Conservation (phyloP, 1,140 invertebrate species). For the Heliconius eleuchia region DNA sequence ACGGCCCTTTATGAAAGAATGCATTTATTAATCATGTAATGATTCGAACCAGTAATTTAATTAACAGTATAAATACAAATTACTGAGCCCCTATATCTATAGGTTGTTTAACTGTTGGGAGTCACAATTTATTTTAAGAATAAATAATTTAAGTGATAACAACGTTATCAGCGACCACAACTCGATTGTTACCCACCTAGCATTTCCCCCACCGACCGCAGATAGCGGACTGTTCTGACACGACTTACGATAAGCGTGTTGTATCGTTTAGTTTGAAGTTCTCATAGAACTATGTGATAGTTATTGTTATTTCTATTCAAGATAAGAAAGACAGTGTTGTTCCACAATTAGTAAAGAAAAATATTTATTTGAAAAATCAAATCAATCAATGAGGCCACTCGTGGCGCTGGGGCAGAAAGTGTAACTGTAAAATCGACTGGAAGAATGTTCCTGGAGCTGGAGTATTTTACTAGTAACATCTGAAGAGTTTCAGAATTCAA, state of each 20-base stretch:
- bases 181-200: background rate
- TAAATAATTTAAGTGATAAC: background rate
- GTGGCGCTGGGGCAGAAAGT: too few relatives aligned
- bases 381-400: too few relatives aligned
- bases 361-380: too few relatives aligned
- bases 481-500: too few relatives aligned
- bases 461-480: too few relatives aligned
- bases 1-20: too few relatives aligned
- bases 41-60: too few relatives aligned
- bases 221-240: background rate
- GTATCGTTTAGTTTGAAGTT: background rate
- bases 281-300: background rate
- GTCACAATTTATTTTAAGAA: background rate
- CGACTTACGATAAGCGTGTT: background rate
- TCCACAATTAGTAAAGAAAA: too few relatives aligned
- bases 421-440: too few relatives aligned
- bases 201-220: background rate
- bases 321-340: background rate
- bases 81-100: background rate
- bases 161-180: background rate
- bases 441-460: too few relatives aligned
- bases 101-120: background rate
- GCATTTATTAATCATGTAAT: too few relatives aligned
- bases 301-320: background rate
- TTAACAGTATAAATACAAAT: too few relatives aligned